These are phyloP conservation scores for Semicossyphus pulcher DNA, from an alignment of 2,113 vertebrate species.

Conservation along the genomic window DNA sequence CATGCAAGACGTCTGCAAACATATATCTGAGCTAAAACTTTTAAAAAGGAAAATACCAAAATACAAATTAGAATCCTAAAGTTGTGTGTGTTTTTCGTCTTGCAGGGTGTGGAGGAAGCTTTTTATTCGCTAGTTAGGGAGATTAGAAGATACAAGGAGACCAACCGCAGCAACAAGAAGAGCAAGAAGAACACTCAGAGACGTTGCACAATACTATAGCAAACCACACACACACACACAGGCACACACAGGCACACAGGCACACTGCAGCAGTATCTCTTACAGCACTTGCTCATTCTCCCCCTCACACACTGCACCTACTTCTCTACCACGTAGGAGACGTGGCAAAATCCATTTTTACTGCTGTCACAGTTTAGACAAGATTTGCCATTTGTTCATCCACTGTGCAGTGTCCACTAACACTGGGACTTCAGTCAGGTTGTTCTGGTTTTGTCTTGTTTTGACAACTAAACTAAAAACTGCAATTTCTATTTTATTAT, in stretches of 20 bases:
- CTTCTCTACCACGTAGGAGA: constrained; percentile 18
- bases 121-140: constrained; percentile 91
- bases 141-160: constrained; percentile 89
- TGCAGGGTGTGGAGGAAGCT: constrained; percentile 89
- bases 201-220: constrained; percentile 87
- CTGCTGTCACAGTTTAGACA: constrained; percentile 26
- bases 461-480: constrained; percentile 6
- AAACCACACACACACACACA: constrained; percentile 17
- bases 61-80: background rate
- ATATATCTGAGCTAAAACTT: no score
- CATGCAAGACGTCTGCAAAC: background rate
- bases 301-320: constrained; percentile 20
- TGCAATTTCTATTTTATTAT: constrained; percentile 3
- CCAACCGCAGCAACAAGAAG: constrained; percentile 89
- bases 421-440: constrained; percentile 35
- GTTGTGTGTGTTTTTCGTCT: background rate
- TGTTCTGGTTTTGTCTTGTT: constrained; percentile 2
- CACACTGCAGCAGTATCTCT: constrained; percentile 8
- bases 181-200: constrained; percentile 88
- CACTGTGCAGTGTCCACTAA: constrained; percentile 15
- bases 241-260: background rate
- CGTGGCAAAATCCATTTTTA: constrained; percentile 8
- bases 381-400: constrained; percentile 3
- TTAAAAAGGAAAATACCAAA: no score
- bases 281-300: constrained; percentile 42